A percentile compares a stretch with the other conserved stretches of the same genome.
Conservation (phyloP, 2,888 invertebrate genomes). For the Rhagonycha fulva region DNA sequence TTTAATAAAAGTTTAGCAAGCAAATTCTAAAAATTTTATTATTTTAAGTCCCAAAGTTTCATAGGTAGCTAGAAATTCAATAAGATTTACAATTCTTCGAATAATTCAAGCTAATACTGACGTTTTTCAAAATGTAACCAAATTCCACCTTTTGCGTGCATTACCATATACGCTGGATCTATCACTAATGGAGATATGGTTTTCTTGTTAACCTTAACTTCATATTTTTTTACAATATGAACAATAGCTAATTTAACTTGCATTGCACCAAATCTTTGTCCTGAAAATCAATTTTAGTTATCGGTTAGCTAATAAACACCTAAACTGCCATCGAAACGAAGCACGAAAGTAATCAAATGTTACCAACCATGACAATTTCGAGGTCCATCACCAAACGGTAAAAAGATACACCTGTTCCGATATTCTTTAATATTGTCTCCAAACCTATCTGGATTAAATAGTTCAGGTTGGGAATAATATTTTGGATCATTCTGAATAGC, state of each 20-base stretch:
- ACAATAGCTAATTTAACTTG: slow-evolving; percentile 38
- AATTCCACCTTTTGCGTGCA: no score
- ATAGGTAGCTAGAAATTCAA: no score
- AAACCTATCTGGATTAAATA: slow-evolving; percentile 53
- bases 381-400: slow-evolving; percentile 45
- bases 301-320: no score
- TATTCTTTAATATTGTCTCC: slow-evolving; percentile 41
- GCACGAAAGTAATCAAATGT: neutral
- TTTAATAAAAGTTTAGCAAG: no score
- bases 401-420: slow-evolving; percentile 38
- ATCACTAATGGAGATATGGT: slow-evolving; percentile 35
- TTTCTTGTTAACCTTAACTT: slow-evolving; percentile 43
- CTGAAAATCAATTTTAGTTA: slow-evolving; percentile 19
- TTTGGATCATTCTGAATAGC: slow-evolving; percentile 49
- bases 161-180: neutral
- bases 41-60: no score
- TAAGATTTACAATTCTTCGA: no score
- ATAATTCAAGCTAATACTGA: no score
- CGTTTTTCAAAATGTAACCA: no score
- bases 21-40: no score
- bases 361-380: slow-evolving; percentile 16
- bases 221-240: slow-evolving; percentile 42
- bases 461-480: slow-evolving; percentile 50
- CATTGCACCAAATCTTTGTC: slow-evolving; percentile 37
- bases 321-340: neutral